Evolutionary conservation across 2,113 vertebrate species (phyloP), one percentile per base, ranked within the genome.

Genomic region (Myiagra hebetior): DNA sequence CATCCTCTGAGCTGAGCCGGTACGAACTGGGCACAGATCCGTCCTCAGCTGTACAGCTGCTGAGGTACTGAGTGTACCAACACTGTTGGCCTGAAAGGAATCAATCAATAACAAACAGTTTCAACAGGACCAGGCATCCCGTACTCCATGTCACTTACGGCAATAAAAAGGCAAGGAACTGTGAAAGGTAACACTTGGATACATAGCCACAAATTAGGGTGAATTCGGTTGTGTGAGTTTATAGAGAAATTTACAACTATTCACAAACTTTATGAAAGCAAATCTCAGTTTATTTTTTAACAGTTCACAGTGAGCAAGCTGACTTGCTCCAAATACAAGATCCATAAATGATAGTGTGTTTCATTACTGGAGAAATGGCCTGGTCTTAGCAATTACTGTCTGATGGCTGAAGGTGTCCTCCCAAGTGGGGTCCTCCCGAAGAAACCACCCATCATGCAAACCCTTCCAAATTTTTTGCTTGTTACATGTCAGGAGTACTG

Each of bases 121-220:
- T 52, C 49, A 49, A 15, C 24, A 9, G 14, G 7, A 74, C 28
- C 22, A 42, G 60, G 31, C 7, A 56, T 41, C 41, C 30, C 56
- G 35, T 50, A 23, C 30, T 49, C 30, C 7, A 0, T 28, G 28
- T 27, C 42, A 27, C 10, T 69, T 50, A n/a, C 0, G 2, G 27
- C n/a, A 70, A 23, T 41, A 42, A 75, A 84, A 73, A 42, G 49
- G 31, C 42, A 31, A 75, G 46, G 50, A 92, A 20, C 27, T 22
- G 28, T 53, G 18, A 65, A 86, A 90, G 35, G 3, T 26, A 64
- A 41, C 16, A 1, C 30, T 56, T 16, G 13, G 9, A 30, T 23
- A 26, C 23, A 33, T 56, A 41, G 22, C 12, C 8, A 18, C 41
- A 55, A 53, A 28, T 22, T 28, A 20, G 10, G 22, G 35, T 41